Base-by-base conservation (phyloP, 2,113 vertebrate species). In the Lethenteron camtschaticum region DNA sequence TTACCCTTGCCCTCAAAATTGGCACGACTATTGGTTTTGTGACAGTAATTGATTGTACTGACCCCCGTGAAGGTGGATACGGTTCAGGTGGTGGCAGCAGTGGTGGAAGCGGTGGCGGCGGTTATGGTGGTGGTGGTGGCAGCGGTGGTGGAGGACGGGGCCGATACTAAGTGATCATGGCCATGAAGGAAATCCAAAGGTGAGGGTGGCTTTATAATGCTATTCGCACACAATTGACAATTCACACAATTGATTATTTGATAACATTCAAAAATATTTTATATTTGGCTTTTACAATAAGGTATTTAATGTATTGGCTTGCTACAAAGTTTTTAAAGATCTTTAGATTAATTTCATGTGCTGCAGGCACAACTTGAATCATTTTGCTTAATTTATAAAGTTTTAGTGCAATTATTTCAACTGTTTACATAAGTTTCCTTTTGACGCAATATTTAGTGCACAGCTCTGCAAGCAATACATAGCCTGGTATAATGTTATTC, bases 401-500 rank as follows among this genome's bases (percentile, higher is more conserved):
- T 66, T 11, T 66, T 66, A 8, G n/a, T 66, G 9, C 9, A 16
- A 16, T 66, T 8, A n/a, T 66, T 66, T 66, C 9, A 9, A 16
- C 63, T 66, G 63, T 24, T 9, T 16, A 24, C 10, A 66, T 66
- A 16, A 10, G 24, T 66, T 16, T 66, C 24, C 24, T 66, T 20
- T n/a, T 66, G 63, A n/a, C 24, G 24, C 63, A n/a, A 66, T 16
- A 24, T 66, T 66, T 16, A 66, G 63, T 41, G 24, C 24, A 24
- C n/a, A 66, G 63, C 24, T n/a, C n/a, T 66, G 63, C n/a, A n/a
- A 66, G 63, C 63, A 66, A 16, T 66, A 66, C 63, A 66, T 66
- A 16, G n/a, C 24, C 63, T 66, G n/a, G n/a, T 66, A 41, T 41
- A 41, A 41, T 41, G 41, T 41, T 41, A 41, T 41, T 41, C 41